Evolutionary conservation across 2,113 vertebrate genomes (phyloP), one percentile per base, ranked within the genome.

Genomic region (Gallinago media): DNA sequence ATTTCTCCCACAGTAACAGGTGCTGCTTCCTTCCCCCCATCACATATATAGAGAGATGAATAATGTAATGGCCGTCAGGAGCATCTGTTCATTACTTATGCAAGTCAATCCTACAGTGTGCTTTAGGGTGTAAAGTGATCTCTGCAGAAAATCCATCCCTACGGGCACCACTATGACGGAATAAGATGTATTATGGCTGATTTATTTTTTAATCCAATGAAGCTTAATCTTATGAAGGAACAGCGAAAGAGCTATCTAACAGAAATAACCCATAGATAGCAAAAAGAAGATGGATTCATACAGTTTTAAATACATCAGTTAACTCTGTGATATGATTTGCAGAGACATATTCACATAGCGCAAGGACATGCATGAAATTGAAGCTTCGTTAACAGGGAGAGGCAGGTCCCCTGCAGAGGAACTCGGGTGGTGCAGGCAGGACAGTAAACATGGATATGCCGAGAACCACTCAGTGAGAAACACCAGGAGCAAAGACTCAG

Each of bases 61-160:
- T 92, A 97, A 94, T 67, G 79, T 80, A 93, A 91, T 65, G 92
- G 72, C 75, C 9, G 4, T 80, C 71, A 70, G 70, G 9, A 92
- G 86, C 96, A 94, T 91, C 95, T 94, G 88, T 95, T 92, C 34
- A 5, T 88, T 94, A 88, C 90, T 93, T 93, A 83, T 74, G 42
- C 88, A 85, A 83, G 93, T 70, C 94, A 94, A 42, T 83, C 92
- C 74, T 42, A 62, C 88, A 83, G 77, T 73, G 74, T 85, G 84
- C 89, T 92, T 93, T 81, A 91, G 94, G 94, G 89, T 73, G 78
- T 93, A 93, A 97, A 96, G 81, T 3, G 63, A 95, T 95, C 85
- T 67, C 63, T 93, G 85, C 78, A 80, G 85, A 88, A 96, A 96
- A 97, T 94, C 94, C 92, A 80, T 90, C 96, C 92, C 77, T 55